These are phyloP conservation scores for Spea hammondii DNA, from an alignment of 2,797 vertebrate species.

Conservation along the genomic window DNA sequence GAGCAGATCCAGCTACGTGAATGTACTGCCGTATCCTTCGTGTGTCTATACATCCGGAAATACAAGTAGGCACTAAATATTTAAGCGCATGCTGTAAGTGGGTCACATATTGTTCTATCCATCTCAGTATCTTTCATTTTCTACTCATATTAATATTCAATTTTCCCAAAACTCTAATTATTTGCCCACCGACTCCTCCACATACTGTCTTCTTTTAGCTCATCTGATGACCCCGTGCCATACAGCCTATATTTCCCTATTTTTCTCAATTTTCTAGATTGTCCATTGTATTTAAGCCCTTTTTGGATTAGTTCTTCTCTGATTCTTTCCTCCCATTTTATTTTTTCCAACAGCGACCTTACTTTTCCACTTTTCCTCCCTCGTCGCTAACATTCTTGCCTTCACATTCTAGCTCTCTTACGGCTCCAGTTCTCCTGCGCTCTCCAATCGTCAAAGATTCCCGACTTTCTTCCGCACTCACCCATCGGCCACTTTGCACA, in stretches of 20 bases:
- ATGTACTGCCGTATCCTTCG: not conserved
- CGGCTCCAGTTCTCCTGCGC: conserved; percentile 85
- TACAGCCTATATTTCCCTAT: too few species aligned
- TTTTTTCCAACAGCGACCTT: too few species aligned
- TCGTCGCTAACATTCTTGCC: not conserved
- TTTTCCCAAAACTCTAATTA: not conserved
- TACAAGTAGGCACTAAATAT: not conserved
- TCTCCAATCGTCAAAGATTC: conserved; percentile 87
- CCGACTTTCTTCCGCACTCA: conserved; percentile 92
- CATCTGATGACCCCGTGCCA: too few species aligned
- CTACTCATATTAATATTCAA: not conserved
- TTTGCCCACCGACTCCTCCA: too few species aligned
- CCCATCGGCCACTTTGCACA: conserved; percentile 87
- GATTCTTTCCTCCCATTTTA: too few species aligned
- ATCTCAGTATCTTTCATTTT: not conserved
- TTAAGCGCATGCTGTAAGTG: not conserved
- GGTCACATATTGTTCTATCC: not conserved
- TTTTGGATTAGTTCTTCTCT: too few species aligned
- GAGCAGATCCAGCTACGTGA: not conserved
- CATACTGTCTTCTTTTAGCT: too few species aligned
- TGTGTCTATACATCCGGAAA: not conserved
- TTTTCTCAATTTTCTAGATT: not conserved
- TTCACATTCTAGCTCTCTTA: conserved; percentile 76
- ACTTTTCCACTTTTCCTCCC: not conserved
- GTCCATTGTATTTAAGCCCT: too few species aligned